phyloP scores from a whole-genome alignment of 2,888 invertebrate species.

The Rhamnusium bicolor region DNA sequence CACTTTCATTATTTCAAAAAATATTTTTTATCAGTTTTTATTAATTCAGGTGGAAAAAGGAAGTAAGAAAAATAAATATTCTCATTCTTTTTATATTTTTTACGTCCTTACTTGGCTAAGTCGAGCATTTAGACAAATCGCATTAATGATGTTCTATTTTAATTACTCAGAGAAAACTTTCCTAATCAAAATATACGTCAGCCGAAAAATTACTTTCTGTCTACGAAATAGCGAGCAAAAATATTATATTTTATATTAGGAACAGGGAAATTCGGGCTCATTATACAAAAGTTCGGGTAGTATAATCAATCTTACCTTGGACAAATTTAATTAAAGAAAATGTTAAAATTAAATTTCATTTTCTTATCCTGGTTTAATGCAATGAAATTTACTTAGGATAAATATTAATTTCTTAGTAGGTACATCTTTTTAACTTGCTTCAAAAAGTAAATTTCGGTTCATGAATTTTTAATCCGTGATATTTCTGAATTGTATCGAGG shows the following conservation, averaged over 20 bases:
- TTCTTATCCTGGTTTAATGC: slow-evolving; percentile 9
- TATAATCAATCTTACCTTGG: slow-evolving; percentile 20
- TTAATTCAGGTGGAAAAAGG: too few species aligned
- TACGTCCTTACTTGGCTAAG: not conserved
- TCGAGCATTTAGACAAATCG: not conserved
- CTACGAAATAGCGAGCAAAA: slow-evolving; percentile 4
- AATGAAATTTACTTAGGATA: slow-evolving; percentile 14
- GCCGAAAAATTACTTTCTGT: not conserved
- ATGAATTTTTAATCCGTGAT: not conserved
- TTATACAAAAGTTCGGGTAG: slow-evolving; percentile 1
- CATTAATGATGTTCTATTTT: not conserved
- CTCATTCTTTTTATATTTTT: not conserved
- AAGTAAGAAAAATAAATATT: not conserved
- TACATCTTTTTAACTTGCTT: slow-evolving; percentile 3
- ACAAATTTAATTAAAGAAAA: slow-evolving; percentile 22
- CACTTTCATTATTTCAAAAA: too few species aligned
- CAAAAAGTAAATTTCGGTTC: not conserved
- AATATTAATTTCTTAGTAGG: slow-evolving; percentile 13
- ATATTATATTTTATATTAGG: slow-evolving; percentile 9
- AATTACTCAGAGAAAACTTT: not conserved
- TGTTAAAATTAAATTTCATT: slow-evolving; percentile 19
- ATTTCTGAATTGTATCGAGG: not conserved
- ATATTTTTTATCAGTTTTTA: too few species aligned
- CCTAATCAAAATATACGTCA: not conserved
- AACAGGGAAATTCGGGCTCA: not conserved